Conservation (phyloP, 2,888 invertebrate genomes). For the Cataglyphis cursor region DNA sequence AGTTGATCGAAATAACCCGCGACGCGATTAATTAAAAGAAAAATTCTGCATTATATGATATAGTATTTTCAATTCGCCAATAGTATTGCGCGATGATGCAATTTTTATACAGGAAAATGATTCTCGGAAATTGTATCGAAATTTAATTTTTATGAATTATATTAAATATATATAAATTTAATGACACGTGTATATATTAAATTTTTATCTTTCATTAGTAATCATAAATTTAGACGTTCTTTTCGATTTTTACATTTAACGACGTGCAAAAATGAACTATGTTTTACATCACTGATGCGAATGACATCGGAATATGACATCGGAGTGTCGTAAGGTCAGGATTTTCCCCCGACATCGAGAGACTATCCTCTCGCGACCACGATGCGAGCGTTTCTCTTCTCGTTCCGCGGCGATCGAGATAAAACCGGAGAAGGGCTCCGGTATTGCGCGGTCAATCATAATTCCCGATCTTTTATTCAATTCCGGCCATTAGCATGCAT, state of each 20-base stretch:
- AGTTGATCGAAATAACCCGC: conserved; percentile 26
- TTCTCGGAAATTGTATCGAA: background rate
- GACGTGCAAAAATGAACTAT: background rate
- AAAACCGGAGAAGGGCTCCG: conserved; percentile 38
- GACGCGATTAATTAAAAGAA: no score
- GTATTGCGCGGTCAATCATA: conserved; percentile 82
- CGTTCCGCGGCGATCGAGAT: conserved; percentile 57
- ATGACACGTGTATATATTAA: no score
- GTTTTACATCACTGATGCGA: background rate
- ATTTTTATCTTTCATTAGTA: no score
- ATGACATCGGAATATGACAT: background rate
- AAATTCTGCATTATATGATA: background rate
- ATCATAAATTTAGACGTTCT: background rate
- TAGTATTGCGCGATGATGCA: no score
- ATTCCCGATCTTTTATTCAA: conserved; percentile 86
- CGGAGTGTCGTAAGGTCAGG: background rate
- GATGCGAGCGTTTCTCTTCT: conserved; percentile 44
- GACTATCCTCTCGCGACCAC: conserved; percentile 30
- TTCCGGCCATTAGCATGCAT: conserved; percentile 86
- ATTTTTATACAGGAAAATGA: background rate
- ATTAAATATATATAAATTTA: background rate
- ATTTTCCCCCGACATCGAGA: conserved; percentile 8
- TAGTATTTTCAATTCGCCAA: background rate
- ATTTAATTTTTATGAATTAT: background rate
- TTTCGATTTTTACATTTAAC: background rate